A percentile compares a stretch with the other conserved stretches of the same genome.
Evolutionary conservation across 2,113 vertebrate genomes (phyloP).

Genomic region (Stercorarius parasiticus): DNA sequence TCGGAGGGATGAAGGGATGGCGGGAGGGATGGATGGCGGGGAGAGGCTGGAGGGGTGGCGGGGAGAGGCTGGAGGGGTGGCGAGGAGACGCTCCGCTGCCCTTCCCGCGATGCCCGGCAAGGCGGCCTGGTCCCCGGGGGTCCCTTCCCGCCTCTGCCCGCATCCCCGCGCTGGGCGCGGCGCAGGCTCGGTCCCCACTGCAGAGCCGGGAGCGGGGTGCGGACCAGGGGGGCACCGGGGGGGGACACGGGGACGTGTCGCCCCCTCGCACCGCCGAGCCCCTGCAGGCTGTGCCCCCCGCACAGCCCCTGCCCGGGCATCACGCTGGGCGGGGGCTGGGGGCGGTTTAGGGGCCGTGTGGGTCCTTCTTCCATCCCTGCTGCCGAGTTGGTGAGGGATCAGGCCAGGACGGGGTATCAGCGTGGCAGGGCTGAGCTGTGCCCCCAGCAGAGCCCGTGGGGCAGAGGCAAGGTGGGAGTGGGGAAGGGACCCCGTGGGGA

Average conservation of each 20-base stretch:
- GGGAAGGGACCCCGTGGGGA: not conserved
- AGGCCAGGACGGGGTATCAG: not conserved
- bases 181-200: not conserved
- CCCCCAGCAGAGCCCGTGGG: not conserved
- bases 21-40: not conserved
- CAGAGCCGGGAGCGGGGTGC: not conserved
- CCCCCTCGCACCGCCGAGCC: not conserved
- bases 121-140: not conserved
- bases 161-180: not conserved
- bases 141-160: not conserved
- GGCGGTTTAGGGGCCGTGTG: not conserved
- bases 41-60: not conserved
- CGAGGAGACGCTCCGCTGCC: not conserved
- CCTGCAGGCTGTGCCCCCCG: not conserved
- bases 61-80: not conserved
- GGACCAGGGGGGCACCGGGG: not conserved
- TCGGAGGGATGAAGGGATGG: not conserved
- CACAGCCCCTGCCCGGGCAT: not conserved
- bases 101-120: not conserved
- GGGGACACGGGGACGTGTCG: too few relatives aligned
- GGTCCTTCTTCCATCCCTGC: not conserved
- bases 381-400: not conserved
- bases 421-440: not conserved
- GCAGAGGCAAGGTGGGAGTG: not conserved
- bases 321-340: fast-evolving